phyloP scores from a whole-genome alignment of 2,113 vertebrate species.

The Salminus brasiliensis region DNA sequence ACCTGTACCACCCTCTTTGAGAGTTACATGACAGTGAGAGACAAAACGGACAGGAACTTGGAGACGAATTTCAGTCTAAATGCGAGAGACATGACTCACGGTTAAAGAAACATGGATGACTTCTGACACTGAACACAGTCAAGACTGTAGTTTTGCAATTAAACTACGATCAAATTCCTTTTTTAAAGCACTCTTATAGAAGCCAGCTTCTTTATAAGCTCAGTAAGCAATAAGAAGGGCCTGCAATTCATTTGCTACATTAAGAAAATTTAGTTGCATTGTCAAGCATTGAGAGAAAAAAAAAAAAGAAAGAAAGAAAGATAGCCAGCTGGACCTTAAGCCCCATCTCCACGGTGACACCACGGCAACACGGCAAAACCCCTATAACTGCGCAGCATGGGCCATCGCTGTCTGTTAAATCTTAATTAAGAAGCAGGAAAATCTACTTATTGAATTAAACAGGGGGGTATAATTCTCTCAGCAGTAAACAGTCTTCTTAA shows the following conservation, averaged over 20 bases:
- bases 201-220: too few relatives aligned
- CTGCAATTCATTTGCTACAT: not conserved
- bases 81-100: not conserved
- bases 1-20: not conserved
- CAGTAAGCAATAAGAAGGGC: not conserved
- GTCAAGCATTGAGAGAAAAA: not conserved
- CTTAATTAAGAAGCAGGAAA: slow-evolving; percentile 78
- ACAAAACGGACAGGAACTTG: not conserved
- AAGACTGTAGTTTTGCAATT: not conserved
- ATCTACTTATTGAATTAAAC: slow-evolving; percentile 73
- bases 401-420: slow-evolving; percentile 71
- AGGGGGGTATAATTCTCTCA: not conserved
- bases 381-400: slow-evolving; percentile 18
- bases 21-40: slow-evolving; percentile 5
- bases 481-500: not conserved
- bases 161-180: too few relatives aligned
- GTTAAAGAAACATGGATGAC: not conserved
- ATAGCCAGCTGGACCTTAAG: slow-evolving; percentile 53
- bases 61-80: slow-evolving; percentile 4
- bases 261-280: not conserved
- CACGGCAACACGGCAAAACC: slow-evolving; percentile 17
- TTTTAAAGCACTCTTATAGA: too few relatives aligned
- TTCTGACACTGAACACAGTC: not conserved
- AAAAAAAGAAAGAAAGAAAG: slow-evolving; percentile 53
- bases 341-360: slow-evolving; percentile 56